Percentiles rank a stretch among this genome's conserved stretches.
phyloP scores from a whole-genome alignment of 2,888 invertebrate species.

The Pasiphila rectangulata region DNA sequence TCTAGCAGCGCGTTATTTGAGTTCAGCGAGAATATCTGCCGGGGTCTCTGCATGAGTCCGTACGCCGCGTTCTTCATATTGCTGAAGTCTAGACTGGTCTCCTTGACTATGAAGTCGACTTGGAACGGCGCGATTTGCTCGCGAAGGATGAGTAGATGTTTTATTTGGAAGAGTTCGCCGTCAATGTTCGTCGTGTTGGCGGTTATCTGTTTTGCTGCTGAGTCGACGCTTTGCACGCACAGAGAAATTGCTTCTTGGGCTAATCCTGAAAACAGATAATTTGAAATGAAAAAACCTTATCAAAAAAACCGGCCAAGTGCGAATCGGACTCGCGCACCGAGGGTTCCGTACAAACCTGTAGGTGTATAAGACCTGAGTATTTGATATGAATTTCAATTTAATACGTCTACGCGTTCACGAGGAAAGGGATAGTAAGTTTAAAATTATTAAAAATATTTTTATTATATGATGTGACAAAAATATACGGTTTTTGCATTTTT shows the following conservation, averaged over 20 bases:
- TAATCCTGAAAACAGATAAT: conserved; percentile 56
- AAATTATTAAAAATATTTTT: too few relatives aligned
- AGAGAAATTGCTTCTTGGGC: conserved; percentile 97
- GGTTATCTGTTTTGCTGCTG: conserved; percentile 90
- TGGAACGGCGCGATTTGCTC: conserved; percentile 99
- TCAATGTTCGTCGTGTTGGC: conserved; percentile 90
- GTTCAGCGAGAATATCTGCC: conserved; percentile 91
- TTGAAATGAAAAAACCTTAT: neutral
- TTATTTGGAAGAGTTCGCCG: conserved; percentile 97
- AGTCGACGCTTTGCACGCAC: conserved; percentile 94
- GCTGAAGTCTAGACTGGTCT: conserved; percentile 88
- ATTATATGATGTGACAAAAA: too few relatives aligned
- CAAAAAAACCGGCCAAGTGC: too few relatives aligned
- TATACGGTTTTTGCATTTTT: too few relatives aligned
- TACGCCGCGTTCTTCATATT: conserved; percentile 93
- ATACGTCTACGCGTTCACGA: too few relatives aligned
- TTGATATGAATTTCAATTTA: too few relatives aligned
- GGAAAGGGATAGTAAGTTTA: too few relatives aligned
- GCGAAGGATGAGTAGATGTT: conserved; percentile 96
- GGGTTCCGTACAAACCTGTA: too few relatives aligned
- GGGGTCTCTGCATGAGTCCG: conserved; percentile 87
- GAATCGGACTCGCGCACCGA: too few relatives aligned
- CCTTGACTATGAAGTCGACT: conserved; percentile 95
- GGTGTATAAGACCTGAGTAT: too few relatives aligned
- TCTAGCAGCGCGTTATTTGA: conserved; percentile 96